A percentile compares a stretch with the other conserved stretches of the same genome.
phyloP scores from a whole-genome alignment of 2,888 invertebrate species.

The Helicoverpa assulta region DNA sequence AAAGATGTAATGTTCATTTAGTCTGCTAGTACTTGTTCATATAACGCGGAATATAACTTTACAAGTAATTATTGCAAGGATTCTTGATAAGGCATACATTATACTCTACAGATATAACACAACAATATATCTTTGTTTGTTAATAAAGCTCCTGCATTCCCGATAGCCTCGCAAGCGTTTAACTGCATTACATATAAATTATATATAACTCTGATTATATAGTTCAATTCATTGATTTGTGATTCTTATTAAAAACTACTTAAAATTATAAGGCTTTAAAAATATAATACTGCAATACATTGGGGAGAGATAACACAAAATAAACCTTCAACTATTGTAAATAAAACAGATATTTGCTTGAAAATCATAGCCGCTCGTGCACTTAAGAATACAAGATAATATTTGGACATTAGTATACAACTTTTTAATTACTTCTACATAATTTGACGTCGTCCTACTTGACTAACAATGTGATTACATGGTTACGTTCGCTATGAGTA shows the following conservation, averaged over 20 bases:
- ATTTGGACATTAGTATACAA: conserved; percentile 64
- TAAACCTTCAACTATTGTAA: conserved; percentile 63
- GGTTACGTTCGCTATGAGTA: conserved; percentile 67
- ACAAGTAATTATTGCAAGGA: conserved; percentile 55
- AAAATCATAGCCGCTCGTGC: conserved; percentile 68
- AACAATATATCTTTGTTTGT: conserved; percentile 61
- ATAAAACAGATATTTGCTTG: conserved; percentile 63
- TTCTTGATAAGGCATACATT: conserved; percentile 53
- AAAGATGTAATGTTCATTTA: not conserved
- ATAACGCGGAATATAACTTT: conserved; percentile 37
- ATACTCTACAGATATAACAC: conserved; percentile 54
- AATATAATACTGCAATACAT: conserved; percentile 74
- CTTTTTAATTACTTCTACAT: conserved; percentile 64
- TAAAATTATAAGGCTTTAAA: conserved; percentile 46
- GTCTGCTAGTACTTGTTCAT: conserved; percentile 35
- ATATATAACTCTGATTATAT: conserved; percentile 39
- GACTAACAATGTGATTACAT: conserved; percentile 60
- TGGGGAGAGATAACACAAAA: conserved; percentile 61
- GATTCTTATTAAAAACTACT: conserved; percentile 40
- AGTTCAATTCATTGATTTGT: conserved; percentile 55
- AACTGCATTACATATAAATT: conserved; percentile 33
- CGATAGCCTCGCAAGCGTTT: conserved; percentile 65
- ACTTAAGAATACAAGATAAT: conserved; percentile 51
- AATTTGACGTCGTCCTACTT: conserved; percentile 65
- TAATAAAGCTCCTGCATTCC: conserved; percentile 68